Evolutionary conservation across 2,797 vertebrate species (phyloP).

Genomic region (Pempheris klunzingeri): DNA sequence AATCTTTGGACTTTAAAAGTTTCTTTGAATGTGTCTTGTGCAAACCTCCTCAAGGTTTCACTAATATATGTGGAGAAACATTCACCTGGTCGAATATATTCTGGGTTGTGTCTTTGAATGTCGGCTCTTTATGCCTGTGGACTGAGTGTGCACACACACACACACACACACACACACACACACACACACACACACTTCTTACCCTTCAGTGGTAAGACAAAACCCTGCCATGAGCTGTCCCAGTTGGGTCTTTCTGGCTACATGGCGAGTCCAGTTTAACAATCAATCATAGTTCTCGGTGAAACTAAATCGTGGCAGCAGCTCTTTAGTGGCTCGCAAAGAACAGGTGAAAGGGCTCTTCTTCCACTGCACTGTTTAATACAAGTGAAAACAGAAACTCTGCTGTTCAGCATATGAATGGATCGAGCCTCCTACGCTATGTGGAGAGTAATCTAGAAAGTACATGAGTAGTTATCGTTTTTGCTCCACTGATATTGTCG

Average conservation of each 20-base stretch:
- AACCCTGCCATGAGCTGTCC: slow-evolving; percentile 46
- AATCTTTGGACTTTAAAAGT: background rate
- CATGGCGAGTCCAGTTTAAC: slow-evolving; percentile 62
- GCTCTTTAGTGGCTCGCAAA: slow-evolving; percentile 58
- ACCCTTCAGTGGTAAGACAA: slow-evolving; percentile 59
- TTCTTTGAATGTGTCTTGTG: background rate
- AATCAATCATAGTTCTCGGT: slow-evolving; percentile 69
- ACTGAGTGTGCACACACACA: slow-evolving; percentile 15
- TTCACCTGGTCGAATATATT: background rate
- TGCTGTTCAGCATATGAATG: slow-evolving; percentile 54
- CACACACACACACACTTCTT: slow-evolving; percentile 8
- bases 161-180: slow-evolving; percentile 35
- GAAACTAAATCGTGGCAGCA: slow-evolving; percentile 67
- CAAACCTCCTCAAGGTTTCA: background rate
- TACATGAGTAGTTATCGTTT: slow-evolving; percentile 30
- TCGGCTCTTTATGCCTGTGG: background rate
- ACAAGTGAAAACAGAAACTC: slow-evolving; percentile 84
- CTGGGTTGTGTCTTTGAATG: slow-evolving; percentile 15
- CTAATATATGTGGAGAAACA: background rate
- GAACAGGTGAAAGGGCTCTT: slow-evolving; percentile 77
- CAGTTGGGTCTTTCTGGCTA: slow-evolving; percentile 70
- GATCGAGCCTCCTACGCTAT: slow-evolving; percentile 48
- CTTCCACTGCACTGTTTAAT: slow-evolving; percentile 74
- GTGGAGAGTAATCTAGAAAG: slow-evolving; percentile 65
- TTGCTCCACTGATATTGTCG: slow-evolving; percentile 75